phyloP scores from a whole-genome alignment of 2,797 vertebrate species.

The Morus bassanus region DNA sequence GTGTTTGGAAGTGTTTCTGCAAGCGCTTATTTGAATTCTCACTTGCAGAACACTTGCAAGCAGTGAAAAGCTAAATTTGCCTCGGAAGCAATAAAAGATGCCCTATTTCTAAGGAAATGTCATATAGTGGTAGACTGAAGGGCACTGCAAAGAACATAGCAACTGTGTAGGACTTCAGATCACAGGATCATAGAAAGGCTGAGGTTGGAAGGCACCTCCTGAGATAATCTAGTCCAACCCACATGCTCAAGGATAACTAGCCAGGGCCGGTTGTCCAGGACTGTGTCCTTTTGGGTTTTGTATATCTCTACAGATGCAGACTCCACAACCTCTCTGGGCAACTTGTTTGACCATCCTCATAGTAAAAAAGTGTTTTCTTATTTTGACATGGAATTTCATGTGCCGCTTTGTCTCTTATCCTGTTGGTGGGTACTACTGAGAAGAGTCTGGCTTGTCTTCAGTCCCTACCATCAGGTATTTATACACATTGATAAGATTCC shows the following conservation, averaged over 20 bases:
- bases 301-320: background rate
- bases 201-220: background rate
- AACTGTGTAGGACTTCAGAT: background rate
- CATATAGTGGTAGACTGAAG: background rate
- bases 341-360: background rate
- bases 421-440: background rate
- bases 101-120: background rate
- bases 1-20: background rate
- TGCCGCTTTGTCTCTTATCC: background rate
- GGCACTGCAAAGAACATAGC: background rate
- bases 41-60: background rate
- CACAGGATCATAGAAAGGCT: background rate
- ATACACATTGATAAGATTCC: background rate
- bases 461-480: background rate
- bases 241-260: background rate
- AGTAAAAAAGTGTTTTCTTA: background rate
- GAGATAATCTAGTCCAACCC: background rate
- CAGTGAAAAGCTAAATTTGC: background rate
- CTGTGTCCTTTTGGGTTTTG: background rate
- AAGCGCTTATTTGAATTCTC: background rate
- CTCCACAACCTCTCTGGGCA: background rate
- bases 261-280: background rate
- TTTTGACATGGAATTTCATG: background rate
- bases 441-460: background rate
- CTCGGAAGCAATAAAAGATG: background rate